A percentile compares a stretch with the other conserved stretches of the same genome.
These are phyloP conservation scores for Lycodopsis pacificus DNA, from an alignment of 2,797 vertebrate genomes.

Conservation along the genomic window DNA sequence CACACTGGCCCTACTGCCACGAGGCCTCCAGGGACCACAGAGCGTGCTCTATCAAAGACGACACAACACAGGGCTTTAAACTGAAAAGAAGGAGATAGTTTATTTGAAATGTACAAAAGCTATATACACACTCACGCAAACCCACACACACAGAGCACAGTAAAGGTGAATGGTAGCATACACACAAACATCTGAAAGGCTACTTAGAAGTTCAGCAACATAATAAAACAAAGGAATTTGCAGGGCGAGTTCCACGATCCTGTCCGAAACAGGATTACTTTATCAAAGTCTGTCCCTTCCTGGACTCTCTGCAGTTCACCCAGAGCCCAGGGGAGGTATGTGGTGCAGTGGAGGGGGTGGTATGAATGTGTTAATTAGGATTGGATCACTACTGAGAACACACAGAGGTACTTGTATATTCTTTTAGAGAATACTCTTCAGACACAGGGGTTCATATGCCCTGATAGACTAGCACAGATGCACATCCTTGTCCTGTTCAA, in stretches of 20 bases:
- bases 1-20: constrained; percentile 48
- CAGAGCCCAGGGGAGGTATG: constrained; percentile 58
- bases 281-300: constrained; percentile 78
- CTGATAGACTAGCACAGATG: constrained; percentile 63
- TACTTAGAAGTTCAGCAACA: constrained; percentile 75
- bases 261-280: constrained; percentile 63
- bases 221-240: constrained; percentile 67
- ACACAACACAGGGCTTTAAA: constrained; percentile 68
- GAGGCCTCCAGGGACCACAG: constrained; percentile 36
- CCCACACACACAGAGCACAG: constrained; percentile 76
- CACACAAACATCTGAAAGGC: constrained; percentile 72
- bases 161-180: constrained; percentile 75
- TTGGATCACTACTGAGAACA: constrained; percentile 74
- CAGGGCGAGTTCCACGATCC: constrained; percentile 44
- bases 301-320: constrained; percentile 71
- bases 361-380: constrained; percentile 78
- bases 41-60: constrained; percentile 63
- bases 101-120: constrained; percentile 97
- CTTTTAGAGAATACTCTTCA: constrained; percentile 77
- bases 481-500: constrained; percentile 74
- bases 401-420: constrained; percentile 85
- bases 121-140: constrained; percentile 85
- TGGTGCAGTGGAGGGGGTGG: constrained; percentile 30
- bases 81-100: constrained; percentile 84
- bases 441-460: constrained; percentile 57